Conservation (phyloP, 2,113 vertebrate genomes). For the Thymallus thymallus region DNA sequence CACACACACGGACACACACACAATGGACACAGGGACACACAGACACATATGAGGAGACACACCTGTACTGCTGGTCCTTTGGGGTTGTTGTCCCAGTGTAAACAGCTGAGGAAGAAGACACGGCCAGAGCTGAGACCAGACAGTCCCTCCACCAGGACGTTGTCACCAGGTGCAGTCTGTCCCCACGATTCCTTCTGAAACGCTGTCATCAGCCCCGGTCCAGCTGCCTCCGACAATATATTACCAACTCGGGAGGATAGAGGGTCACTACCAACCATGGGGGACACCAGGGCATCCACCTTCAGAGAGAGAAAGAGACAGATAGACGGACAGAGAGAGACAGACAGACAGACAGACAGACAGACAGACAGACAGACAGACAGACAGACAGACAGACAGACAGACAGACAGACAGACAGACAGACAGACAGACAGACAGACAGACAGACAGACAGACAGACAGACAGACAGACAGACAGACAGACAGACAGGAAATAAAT, state of each 20-base stretch:
- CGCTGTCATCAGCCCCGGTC: slow-evolving; percentile 26
- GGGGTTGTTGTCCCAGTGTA: slow-evolving; percentile 44
- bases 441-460: neutral
- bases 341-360: neutral
- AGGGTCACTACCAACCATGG: slow-evolving; percentile 48
- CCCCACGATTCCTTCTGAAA: slow-evolving; percentile 31
- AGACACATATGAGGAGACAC: neutral
- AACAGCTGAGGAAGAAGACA: slow-evolving; percentile 56
- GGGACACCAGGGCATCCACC: slow-evolving; percentile 59
- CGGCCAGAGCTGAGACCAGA: slow-evolving; percentile 20
- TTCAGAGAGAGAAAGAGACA: no score
- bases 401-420: neutral
- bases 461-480: no score
- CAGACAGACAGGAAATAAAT: neutral
- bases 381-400: no score
- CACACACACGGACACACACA: slow-evolving; percentile 5
- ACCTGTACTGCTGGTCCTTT: slow-evolving; percentile 51
- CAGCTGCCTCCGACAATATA: slow-evolving; percentile 3
- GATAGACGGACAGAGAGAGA: no score
- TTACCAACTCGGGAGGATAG: slow-evolving; percentile 48
- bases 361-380: neutral
- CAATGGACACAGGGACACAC: neutral
- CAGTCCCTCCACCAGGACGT: slow-evolving; percentile 34
- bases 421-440: neutral
- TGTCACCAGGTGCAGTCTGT: slow-evolving; percentile 27